Base-by-base conservation (phyloP, 2,888 invertebrate genomes). In the Ligdia adustata region DNA sequence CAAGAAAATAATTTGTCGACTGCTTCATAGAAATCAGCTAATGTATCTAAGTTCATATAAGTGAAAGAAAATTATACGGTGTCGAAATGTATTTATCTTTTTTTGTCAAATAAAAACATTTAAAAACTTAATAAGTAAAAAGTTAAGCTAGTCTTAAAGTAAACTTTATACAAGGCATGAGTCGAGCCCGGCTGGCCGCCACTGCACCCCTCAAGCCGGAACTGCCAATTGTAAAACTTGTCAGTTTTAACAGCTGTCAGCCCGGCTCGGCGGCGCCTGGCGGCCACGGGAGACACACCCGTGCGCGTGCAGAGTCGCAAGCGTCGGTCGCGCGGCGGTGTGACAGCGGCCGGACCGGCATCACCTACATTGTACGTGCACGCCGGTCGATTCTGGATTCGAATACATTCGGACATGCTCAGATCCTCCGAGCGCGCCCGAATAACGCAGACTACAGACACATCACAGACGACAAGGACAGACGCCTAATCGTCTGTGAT, bases 11-110 rank as follows among this genome's bases (percentile, higher is more conserved):
- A 12, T 12, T 9, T 6, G 11, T 14, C 27, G 37, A 27, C 18
- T 27, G 9, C 13, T 22, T 22, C n/a, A 34, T 22, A 28, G 27
- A 22, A 9, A n/a, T 6, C 24, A n/a, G n/a, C n/a, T n/a, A n/a
- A n/a, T 4, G 22, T 4, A 22, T 3, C 7, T 7, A 6, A 7
- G 22, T 7, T 7, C n/a, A 22, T 2, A 7, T 22, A n/a, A 7
- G 22, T 6, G 4, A 31, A 53, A 59, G 62, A 64, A 68, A 60
- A 57, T 43, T 9, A 45, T 81, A 90, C 90, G 90, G 90, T 90
- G 90, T 83, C 90, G 68, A 90, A 91, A 91, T 90, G 91, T 91
- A 91, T 91, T 91, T 91, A 90, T 72, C 53, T 52, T 67, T 87
- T 86, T 88, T 83, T 79, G 70, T 71, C 42, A 49, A 75, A 81